These are phyloP conservation scores for Neodiprion pinetum DNA, from an alignment of 1,140 invertebrate species.

Conservation along the genomic window DNA sequence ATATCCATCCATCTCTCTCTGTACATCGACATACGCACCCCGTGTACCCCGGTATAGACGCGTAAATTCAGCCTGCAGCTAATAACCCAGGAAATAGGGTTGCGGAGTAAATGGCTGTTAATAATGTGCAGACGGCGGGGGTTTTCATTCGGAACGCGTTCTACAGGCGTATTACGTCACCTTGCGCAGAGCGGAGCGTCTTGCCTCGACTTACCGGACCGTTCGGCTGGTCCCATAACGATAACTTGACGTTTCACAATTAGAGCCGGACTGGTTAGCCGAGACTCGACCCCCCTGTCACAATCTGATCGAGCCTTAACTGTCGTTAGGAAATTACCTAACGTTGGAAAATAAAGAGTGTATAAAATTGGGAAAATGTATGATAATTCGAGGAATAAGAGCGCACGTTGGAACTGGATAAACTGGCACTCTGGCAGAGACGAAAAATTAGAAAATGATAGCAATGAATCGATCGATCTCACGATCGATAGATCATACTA, in stretches of 20 bases:
- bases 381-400: too few relatives aligned
- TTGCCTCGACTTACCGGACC: neutral
- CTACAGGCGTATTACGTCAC: neutral
- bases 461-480: too few relatives aligned
- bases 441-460: too few relatives aligned
- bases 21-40: too few relatives aligned
- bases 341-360: neutral
- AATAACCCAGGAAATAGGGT: constrained; percentile 5
- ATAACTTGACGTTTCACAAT: neutral
- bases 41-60: neutral
- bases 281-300: neutral
- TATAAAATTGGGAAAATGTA: neutral
- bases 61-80: neutral
- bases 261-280: neutral
- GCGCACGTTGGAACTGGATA: too few relatives aligned
- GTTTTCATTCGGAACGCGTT: neutral
- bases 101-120: constrained; percentile 7
- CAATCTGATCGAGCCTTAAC: too few relatives aligned
- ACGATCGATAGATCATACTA: too few relatives aligned
- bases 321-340: neutral
- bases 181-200: neutral
- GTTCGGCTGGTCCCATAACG: too few relatives aligned
- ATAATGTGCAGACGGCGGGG: neutral
- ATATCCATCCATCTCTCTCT: neutral
- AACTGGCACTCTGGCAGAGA: too few relatives aligned